Base-by-base conservation (phyloP, 2,888 invertebrate genomes). In the Aradus depressus region DNA sequence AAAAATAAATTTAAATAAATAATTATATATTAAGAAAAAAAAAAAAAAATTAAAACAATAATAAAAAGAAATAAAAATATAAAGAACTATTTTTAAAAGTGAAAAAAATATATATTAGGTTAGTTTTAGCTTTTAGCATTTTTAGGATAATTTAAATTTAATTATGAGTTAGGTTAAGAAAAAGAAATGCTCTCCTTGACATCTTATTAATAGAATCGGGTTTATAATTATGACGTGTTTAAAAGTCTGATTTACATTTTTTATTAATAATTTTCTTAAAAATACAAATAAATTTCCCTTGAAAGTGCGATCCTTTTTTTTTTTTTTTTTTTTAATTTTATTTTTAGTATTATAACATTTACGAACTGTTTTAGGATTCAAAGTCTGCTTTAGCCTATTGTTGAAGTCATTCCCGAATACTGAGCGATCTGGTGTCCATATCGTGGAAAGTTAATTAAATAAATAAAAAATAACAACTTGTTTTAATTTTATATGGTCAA, bases 191-290 rank as follows among this genome's bases (percentile, higher is more conserved):
- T 34, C 49, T 41, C 49, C 31, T 41, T 41, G 32, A 41, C 35
- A 39, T 41, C 31, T 35, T 34, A 49, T 39, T 41, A 41, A 32
- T 34, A 38, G 43, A 38, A 34, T 50, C 34, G 43, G 35, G 42
- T 31, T 50, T 50, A 43, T 34, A 42, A 43, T 39, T 50, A 43
- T 50, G 34, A 50, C 22, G 50, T 50, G 35, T 42, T 43, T 31
- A 50, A 43, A 50, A 50, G 50, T 50, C 50, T 50, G 50, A 50
- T 50, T 50, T 50, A 50, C 43, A 32, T 49, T 39, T 49, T 41
- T 49, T 35, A 47, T 47, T 35, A 44, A 45, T 34, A 34, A 23
- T 37, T 28, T 28, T 28, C 12, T 28, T 28, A 10, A 12, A 12
- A 28, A 28, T 10, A 12, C 31, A 10, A 10, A 28, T 10, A 28